phyloP scores from a whole-genome alignment of 2,113 vertebrate genomes.

The Passer montanus region DNA sequence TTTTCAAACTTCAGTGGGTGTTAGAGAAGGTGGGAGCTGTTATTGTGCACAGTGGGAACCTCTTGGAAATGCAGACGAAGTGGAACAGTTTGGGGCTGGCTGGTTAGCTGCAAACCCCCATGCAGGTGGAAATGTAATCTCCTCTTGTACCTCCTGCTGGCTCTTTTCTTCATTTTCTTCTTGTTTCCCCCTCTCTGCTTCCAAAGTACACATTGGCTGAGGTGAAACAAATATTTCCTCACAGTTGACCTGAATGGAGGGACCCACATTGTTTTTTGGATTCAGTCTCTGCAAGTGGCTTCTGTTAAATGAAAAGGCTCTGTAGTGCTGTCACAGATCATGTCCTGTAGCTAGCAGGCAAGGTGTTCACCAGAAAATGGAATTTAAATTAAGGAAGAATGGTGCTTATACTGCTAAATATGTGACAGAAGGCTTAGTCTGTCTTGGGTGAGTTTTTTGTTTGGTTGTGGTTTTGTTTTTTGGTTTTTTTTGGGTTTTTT shows the following conservation, averaged over 20 bases:
- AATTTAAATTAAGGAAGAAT: neutral
- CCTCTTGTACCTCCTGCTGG: neutral
- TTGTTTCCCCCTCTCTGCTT: neutral
- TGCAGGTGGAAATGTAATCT: neutral
- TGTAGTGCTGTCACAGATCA: neutral
- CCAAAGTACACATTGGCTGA: neutral
- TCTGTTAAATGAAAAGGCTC: neutral
- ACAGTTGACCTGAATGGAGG: neutral
- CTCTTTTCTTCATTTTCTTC: neutral
- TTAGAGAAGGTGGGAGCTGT: constrained; percentile 19
- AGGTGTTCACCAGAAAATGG: neutral
- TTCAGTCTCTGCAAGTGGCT: neutral
- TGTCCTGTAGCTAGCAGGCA: neutral
- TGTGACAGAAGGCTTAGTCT: neutral
- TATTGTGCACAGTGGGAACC: constrained; percentile 6
- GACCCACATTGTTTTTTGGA: rapidly evolving
- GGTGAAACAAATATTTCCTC: neutral
- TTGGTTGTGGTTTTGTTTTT: too few species aligned
- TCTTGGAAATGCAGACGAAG: neutral
- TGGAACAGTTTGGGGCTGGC: neutral
- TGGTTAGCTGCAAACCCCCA: neutral
- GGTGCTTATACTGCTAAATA: neutral
- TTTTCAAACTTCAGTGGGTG: constrained; percentile 7
- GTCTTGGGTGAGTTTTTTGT: neutral
- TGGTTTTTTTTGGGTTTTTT: too few species aligned